phyloP scores from a whole-genome alignment of 1,140 invertebrate species.

The Babylonia areolata region DNA sequence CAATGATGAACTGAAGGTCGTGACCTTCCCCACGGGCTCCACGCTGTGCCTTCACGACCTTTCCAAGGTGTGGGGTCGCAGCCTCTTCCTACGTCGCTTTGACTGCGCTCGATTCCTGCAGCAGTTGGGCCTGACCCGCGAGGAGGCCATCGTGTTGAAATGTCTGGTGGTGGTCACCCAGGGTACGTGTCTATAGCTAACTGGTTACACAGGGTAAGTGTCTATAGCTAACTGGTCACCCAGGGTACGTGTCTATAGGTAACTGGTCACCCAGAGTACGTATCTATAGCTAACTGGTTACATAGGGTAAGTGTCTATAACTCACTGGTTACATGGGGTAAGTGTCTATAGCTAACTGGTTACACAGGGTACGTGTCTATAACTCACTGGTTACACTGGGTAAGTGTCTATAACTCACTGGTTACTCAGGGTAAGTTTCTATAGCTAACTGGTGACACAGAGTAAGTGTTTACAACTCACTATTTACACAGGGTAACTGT shows the following conservation, averaged over 20 bases:
- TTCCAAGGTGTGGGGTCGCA: not conserved
- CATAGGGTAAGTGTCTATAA: not conserved
- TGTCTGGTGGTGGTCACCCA: not conserved
- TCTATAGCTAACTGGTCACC: not conserved
- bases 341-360: no score
- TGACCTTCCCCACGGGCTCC: not conserved
- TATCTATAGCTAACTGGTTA: no score
- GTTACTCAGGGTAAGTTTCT: no score
- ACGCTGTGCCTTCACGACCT: conserved; percentile 13
- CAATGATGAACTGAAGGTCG: conserved; percentile 8
- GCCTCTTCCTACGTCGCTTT: not conserved
- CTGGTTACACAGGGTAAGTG: no score
- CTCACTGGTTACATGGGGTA: no score
- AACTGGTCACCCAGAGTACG: not conserved
- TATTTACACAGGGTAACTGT: not conserved
- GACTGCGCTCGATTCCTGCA: not conserved
- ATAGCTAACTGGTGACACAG: not conserved
- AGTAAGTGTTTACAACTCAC: no score
- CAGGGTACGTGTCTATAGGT: not conserved
- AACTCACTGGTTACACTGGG: no score
- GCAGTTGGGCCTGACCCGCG: not conserved
- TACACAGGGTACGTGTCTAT: not conserved
- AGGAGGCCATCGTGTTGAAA: not conserved
- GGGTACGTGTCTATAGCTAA: not conserved
- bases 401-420: no score